phyloP scores from a whole-genome alignment of 2,113 vertebrate genomes.

The Pterocles burchelli region DNA sequence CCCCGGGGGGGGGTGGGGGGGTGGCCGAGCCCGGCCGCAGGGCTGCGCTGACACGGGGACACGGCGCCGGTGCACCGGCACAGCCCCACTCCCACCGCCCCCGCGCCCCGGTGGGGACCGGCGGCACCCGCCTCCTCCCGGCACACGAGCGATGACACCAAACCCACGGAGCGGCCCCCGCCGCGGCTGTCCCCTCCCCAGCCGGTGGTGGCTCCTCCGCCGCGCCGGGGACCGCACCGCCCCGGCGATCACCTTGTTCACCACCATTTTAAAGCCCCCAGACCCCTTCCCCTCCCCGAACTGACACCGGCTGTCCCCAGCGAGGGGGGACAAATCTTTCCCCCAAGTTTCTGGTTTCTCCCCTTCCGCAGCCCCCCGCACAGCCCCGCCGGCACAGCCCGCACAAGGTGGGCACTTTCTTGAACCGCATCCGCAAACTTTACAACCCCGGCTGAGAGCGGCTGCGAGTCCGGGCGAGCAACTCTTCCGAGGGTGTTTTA shows the following conservation, averaged over 20 bases:
- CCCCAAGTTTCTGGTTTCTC: background rate
- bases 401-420: background rate
- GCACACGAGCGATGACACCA: background rate
- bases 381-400: background rate
- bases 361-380: background rate
- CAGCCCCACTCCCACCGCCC: background rate
- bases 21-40: background rate
- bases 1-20: background rate
- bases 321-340: background rate
- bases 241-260: background rate
- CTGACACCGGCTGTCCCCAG: background rate
- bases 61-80: background rate
- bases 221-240: background rate
- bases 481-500: background rate
- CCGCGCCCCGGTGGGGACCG: background rate
- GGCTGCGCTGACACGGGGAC: background rate
- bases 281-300: background rate
- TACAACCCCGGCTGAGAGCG: background rate
- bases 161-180: background rate
- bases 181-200: background rate
- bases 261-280: constrained; percentile 27
- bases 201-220: background rate
- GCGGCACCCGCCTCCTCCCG: background rate
- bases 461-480: background rate
- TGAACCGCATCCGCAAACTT: constrained; percentile 27